Evolutionary conservation across 2,113 vertebrate species (phyloP).

Genomic region (Camelus dromedarius): DNA sequence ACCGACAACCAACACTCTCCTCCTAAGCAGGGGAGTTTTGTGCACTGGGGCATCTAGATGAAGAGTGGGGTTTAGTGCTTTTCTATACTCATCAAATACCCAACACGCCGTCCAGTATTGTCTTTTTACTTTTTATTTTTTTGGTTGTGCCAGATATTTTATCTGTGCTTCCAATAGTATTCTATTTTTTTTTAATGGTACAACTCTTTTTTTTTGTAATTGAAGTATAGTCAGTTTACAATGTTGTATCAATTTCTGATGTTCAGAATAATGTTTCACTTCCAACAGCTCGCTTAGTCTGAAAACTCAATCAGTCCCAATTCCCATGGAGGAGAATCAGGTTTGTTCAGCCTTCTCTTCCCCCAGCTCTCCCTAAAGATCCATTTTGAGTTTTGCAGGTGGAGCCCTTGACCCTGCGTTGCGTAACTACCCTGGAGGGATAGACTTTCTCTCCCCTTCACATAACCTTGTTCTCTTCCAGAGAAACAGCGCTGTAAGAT

Average conservation of each 20-base stretch:
- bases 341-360: not conserved
- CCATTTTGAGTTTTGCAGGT: not conserved
- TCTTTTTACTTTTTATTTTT: not conserved
- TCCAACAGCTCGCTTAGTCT: not conserved
- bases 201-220: no score
- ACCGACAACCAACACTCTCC: not conserved
- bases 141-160: not conserved
- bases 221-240: no score
- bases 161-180: not conserved
- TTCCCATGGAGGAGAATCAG: not conserved
- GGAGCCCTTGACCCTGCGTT: not conserved
- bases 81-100: not conserved
- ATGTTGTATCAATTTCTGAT: no score
- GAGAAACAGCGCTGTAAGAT: constrained; percentile 23
- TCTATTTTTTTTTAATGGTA: no score
- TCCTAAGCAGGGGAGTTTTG: not conserved
- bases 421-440: not conserved
- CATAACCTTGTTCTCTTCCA: constrained; percentile 33
- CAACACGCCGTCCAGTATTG: accelerated
- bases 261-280: not conserved
- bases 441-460: constrained; percentile 5
- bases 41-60: not conserved
- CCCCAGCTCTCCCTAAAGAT: not conserved
- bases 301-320: not conserved
- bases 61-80: not conserved